These are phyloP conservation scores for Lasiurus cinereus DNA, from an alignment of 2,113 vertebrate genomes.

Conservation along the genomic window DNA sequence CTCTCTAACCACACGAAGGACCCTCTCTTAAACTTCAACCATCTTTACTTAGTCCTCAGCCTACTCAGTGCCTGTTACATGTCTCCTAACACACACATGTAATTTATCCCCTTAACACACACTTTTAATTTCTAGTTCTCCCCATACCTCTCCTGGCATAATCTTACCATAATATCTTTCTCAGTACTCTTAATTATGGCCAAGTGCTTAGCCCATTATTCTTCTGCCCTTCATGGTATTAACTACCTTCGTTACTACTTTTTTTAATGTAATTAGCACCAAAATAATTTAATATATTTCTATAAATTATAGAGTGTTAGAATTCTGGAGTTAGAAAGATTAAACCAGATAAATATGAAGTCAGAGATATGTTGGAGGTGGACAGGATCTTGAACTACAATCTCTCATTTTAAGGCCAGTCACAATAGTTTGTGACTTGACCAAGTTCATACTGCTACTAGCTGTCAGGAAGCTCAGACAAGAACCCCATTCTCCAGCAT, in stretches of 20 bases:
- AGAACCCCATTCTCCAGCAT: neutral
- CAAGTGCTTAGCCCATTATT: neutral
- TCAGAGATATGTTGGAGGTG: neutral
- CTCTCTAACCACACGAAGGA: neutral
- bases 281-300: constrained; percentile 25
- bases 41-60: neutral
- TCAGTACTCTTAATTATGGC: neutral
- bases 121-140: neutral
- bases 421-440: neutral
- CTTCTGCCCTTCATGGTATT: neutral
- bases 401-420: neutral
- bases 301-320: neutral
- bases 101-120: neutral
- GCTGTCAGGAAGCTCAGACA: neutral
- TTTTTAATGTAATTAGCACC: neutral
- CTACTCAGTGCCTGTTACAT: neutral
- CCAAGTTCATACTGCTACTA: neutral
- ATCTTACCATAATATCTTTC: neutral
- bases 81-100: neutral
- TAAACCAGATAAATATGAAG: neutral
- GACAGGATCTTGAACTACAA: neutral
- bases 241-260: neutral
- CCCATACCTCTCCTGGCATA: neutral
- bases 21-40: neutral
- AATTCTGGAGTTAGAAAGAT: neutral